Percentiles rank a stretch among this genome's conserved stretches.
Conservation (phyloP, 2,888 invertebrate genomes). For the Lydus trimaculatus region DNA sequence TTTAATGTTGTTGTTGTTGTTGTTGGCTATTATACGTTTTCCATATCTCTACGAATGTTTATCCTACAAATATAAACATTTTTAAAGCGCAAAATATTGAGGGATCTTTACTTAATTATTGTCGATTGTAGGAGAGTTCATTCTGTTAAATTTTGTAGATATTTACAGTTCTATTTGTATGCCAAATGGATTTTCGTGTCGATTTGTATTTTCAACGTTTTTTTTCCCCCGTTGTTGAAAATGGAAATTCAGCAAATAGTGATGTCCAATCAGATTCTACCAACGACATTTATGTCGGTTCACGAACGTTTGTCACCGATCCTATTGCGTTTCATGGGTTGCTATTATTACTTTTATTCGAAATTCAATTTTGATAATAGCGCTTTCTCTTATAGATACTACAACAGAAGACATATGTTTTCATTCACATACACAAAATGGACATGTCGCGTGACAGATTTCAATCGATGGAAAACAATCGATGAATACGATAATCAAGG, state of each 20-base stretch:
- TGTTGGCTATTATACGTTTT: conserved; percentile 18
- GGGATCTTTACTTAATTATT: too few species aligned
- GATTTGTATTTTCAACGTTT: too few species aligned
- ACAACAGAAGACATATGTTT: background rate
- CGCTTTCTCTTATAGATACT: background rate
- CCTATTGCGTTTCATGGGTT: background rate
- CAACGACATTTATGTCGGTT: background rate
- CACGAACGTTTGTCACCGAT: conserved; percentile 1
- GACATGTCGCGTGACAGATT: background rate
- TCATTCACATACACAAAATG: background rate
- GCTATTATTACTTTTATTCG: conserved; percentile 8
- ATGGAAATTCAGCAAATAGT: background rate
- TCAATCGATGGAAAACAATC: background rate
- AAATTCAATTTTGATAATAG: conserved; percentile 1
- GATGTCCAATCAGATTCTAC: conserved; percentile 2
- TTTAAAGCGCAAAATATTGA: background rate
- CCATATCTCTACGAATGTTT: background rate
- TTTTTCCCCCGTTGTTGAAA: background rate
- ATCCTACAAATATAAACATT: background rate
- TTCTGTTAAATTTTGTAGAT: too few species aligned
- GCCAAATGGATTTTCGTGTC: too few species aligned
- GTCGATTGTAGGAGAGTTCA: too few species aligned
- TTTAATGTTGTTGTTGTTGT: conserved; percentile 18
- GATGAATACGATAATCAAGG: background rate
- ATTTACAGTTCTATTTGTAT: too few species aligned